Evolutionary conservation across 2,113 vertebrate genomes (phyloP).

Genomic region (Calyptommatus sinebrachiatus): DNA sequence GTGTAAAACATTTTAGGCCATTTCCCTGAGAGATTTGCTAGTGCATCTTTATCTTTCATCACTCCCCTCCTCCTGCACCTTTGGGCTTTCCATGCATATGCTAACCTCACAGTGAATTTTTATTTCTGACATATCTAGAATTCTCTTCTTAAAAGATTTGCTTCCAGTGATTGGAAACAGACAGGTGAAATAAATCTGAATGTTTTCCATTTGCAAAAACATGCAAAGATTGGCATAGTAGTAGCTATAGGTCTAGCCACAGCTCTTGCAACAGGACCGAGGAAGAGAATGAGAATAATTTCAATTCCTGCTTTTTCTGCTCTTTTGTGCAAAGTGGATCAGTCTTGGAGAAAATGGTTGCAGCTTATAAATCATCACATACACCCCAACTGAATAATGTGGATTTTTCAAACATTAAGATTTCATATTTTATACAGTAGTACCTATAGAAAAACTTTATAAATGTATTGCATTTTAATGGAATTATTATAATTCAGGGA

Average conservation of each 20-base stretch:
- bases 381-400: not conserved
- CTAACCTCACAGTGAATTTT: not conserved
- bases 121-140: not conserved
- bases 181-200: not conserved
- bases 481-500: not conserved
- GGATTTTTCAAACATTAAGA: not conserved
- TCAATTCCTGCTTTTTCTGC: too few relatives aligned
- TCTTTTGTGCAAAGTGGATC: too few relatives aligned
- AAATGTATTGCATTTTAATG: not conserved
- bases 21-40: not conserved
- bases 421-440: not conserved
- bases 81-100: not conserved
- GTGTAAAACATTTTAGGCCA: slow-evolving; percentile 19
- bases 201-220: not conserved
- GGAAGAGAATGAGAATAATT: too few relatives aligned
- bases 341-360: not conserved
- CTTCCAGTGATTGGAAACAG: not conserved
- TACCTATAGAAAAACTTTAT: not conserved
- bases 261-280: too few relatives aligned
- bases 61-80: not conserved
- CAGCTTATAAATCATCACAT: not conserved
- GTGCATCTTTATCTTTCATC: not conserved
- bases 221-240: not conserved
- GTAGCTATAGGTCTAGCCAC: not conserved
- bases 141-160: not conserved